phyloP scores from a whole-genome alignment of 2,797 vertebrate genomes.

The Rousettus madagascariensis region DNA sequence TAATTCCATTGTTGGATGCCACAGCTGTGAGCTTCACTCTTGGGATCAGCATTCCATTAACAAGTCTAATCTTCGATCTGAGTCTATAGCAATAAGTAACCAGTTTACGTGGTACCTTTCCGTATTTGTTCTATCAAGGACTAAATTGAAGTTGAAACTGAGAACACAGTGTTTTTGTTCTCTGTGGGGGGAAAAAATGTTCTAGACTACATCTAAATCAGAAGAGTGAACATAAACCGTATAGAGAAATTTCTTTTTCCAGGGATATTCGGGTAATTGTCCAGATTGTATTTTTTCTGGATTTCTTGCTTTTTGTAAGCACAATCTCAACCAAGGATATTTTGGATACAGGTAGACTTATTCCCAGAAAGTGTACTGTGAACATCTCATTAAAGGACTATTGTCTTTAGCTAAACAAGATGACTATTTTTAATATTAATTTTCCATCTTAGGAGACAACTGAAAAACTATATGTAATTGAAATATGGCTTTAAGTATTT shows the following conservation, averaged over 20 bases:
- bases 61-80: constrained; percentile 63
- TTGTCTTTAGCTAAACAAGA: neutral
- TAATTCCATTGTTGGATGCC: constrained; percentile 77
- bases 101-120: neutral
- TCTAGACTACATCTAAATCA: neutral
- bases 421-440: neutral
- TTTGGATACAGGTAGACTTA: neutral
- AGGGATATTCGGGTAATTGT: neutral
- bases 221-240: neutral
- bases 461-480: neutral
- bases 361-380: neutral
- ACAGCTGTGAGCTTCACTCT: constrained; percentile 79
- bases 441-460: neutral
- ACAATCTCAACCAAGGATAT: neutral
- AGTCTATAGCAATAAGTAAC: neutral
- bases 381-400: neutral
- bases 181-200: neutral
- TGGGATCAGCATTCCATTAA: constrained; percentile 70
- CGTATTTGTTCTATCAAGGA: constrained; percentile 16
- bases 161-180: neutral
- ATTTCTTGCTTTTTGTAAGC: neutral
- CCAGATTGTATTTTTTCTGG: neutral
- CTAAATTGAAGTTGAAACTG: neutral
- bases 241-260: neutral
- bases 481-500: neutral